phyloP scores from a whole-genome alignment of 2,797 vertebrate species.

The Pyrocephalus nanus region DNA sequence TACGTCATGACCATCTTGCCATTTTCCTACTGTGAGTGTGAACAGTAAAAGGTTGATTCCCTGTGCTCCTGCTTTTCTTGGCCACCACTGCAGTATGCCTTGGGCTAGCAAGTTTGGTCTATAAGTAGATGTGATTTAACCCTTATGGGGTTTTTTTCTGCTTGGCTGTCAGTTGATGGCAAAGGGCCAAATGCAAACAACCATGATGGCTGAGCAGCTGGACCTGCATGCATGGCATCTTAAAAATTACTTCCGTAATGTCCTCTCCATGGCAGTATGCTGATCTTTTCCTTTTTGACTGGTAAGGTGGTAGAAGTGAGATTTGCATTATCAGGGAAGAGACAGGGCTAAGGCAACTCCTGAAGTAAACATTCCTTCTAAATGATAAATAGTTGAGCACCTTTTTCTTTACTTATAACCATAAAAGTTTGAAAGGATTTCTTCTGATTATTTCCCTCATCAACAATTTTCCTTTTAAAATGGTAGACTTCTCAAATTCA shows the following conservation, averaged over 20 bases:
- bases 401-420: not conserved
- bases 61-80: not conserved
- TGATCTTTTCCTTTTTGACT: not conserved
- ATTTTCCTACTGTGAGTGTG: not conserved
- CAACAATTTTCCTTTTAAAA: not conserved
- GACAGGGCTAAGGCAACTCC: not conserved
- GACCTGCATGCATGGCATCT: not conserved
- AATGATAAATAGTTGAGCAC: not conserved
- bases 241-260: not conserved
- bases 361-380: not conserved
- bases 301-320: not conserved
- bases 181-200: constrained; percentile 14
- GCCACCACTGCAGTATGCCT: not conserved
- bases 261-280: not conserved
- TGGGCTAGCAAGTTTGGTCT: not conserved
- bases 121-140: constrained; percentile 41
- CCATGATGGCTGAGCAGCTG: constrained; percentile 22
- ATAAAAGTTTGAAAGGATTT: not conserved
- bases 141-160: constrained; percentile 30
- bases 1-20: not conserved
- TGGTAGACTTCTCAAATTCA: not conserved
- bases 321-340: not conserved
- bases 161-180: constrained; percentile 30
- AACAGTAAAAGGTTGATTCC: not conserved
- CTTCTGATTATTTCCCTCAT: not conserved